These are phyloP conservation scores for Andrena bucephala DNA, from an alignment of 2,888 invertebrate species.

Conservation along the genomic window DNA sequence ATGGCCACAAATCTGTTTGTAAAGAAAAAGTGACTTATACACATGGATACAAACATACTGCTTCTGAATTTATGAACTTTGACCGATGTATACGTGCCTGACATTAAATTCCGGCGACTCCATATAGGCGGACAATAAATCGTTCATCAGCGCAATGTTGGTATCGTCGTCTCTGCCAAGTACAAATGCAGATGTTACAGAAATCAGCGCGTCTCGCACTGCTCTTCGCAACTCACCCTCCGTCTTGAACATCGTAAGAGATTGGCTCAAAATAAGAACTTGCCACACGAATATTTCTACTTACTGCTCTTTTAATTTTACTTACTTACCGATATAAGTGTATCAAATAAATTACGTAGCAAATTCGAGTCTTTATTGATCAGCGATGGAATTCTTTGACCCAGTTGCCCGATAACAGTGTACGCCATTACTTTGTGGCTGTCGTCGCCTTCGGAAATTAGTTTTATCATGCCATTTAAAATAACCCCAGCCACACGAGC, in stretches of 20 bases:
- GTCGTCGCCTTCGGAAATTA: conserved; percentile 89
- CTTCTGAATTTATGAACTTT: not conserved
- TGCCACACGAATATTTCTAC: not conserved
- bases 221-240: conserved; percentile 80
- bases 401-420: conserved; percentile 90
- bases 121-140: conserved; percentile 91
- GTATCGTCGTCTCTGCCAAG: conserved; percentile 79
- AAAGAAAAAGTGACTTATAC: conserved; percentile 17
- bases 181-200: conserved; percentile 81
- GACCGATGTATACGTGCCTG: conserved; percentile 69
- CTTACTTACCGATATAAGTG: conserved; percentile 84
- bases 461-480: conserved; percentile 90
- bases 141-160: conserved; percentile 86
- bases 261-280: not conserved
- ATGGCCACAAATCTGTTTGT: conserved; percentile 90
- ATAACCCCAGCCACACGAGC: conserved; percentile 90
- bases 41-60: conserved; percentile 7
- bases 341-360: conserved; percentile 86
- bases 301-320: conserved; percentile 8
- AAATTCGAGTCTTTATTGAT: conserved; percentile 89
- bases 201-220: conserved; percentile 80
- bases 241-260: conserved; percentile 69
- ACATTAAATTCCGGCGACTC: conserved; percentile 90
- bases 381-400: conserved; percentile 87
- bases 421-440: conserved; percentile 90